Base-by-base conservation (phyloP, 1,140 invertebrate genomes). In the Atta cephalotes region DNA sequence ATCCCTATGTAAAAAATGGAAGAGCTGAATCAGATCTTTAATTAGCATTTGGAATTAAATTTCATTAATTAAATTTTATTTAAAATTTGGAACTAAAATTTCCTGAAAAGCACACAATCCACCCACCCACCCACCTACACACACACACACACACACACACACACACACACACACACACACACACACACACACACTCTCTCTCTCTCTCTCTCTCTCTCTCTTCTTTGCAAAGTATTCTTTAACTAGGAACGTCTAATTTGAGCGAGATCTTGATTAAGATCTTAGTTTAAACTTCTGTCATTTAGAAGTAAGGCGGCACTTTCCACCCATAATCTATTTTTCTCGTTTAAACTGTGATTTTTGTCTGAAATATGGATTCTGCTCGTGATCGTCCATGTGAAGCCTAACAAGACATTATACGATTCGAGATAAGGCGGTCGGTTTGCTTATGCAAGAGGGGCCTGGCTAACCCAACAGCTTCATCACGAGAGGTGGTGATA, bases 401-500 rank as follows among this genome's bases (percentile, higher is more conserved):
- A 77, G 85, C 77, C 86, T 90, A 90, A 90, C 89, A 90, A 90
- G 90, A 91, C 90, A 77, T 91, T 90, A 74, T 82, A 87, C 82
- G 90, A 90, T 91, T 87, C 56, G 84, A 91, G 90, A 91, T 91
- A 91, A 91, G 90, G 74, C 84, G 79, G 66, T 72, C 51, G 84
- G 90, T 91, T 91, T 88, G 87, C 89, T 90, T 91, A 91, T 88
- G 89, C 90, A 80, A 45, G 45, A 71, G 68, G 60, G 53, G 58
- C 68, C 68, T 39, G 62, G 31, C 85, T 87, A 90, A 88, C 85
- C 92, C 91, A 92, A 92, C 92, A 93, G 89, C 92, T 93, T 92
- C 92, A 92, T 93, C 92, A 92, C 90, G 85, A 72, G 87, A 81
- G 66, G 88, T 93, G 80, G 80, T 92, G 92, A 93, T 93, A 89